Evolutionary conservation across 35 echinoderm and acorn worm genomes (phyloP), one percentile per base, ranked within the genome.

Genomic region (Ophiothrix spiculata): DNA sequence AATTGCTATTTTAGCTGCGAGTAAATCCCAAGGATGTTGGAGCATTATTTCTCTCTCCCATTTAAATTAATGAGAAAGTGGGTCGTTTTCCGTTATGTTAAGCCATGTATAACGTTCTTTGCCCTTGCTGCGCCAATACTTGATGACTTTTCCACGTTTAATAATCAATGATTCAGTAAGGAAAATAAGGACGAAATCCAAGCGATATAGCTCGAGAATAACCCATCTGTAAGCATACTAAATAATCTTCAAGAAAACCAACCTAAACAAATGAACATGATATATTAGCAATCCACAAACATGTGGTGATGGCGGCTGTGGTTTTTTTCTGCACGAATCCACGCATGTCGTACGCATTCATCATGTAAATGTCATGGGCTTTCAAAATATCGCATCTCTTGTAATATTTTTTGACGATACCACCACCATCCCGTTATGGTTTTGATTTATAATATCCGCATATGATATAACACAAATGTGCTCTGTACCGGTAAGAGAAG

Each of bases 101-200:
- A 69, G 60, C 60, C 60, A 69, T 69, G 60, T 69, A 69, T 69
- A 69, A 69, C 60, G 60, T 69, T 69, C 60, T 69, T 69, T 69
- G 60, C 60, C 60, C 60, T 69, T 25, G 23, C 60, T 69, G 8
- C 60, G 60, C 17, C 17, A 69, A 28, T 69, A 6, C n/a, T n/a
- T 69, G 60, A 69, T 69, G 60, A 28, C 29, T 69, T 69, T 69
- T 69, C 60, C 60, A 69, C 60, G 29, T 69, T 69, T 69, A 69
- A 69, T 69, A 69, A 69, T 69, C 60, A 69, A 69, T 69, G 60
- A 69, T 69, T 69, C 60, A 69, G 60, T n/a, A 69, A 69, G 60
- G 16, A 2, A 28, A 69, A 69, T 69, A 69, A 10, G 60, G 60
- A 28, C 60, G 60, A 69, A 69, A 69, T 69, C 60, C 60, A 25